Conservation (phyloP, 2,113 vertebrate species). For the Dascyllus trimaculatus region DNA sequence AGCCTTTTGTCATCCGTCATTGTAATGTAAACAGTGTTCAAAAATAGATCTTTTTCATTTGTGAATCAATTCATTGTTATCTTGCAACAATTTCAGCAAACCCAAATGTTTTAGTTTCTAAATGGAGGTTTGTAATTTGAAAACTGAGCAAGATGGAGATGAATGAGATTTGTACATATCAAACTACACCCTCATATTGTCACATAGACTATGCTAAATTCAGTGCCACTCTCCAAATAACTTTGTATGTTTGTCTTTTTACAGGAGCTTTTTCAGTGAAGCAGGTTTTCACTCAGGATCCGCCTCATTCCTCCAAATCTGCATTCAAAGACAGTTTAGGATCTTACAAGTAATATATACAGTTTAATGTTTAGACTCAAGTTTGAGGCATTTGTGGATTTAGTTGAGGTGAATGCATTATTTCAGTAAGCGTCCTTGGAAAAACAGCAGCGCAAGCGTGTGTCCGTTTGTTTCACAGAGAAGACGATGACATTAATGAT, state of each 20-base stretch:
- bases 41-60: too few relatives aligned
- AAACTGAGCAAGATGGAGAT: fast-evolving
- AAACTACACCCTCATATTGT: neutral
- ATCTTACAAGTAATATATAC: conserved; percentile 66
- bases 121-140: neutral
- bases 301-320: neutral
- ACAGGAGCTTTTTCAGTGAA: conserved; percentile 35
- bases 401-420: too few relatives aligned
- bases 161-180: too few relatives aligned
- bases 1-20: too few relatives aligned
- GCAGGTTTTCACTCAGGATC: conserved; percentile 21
- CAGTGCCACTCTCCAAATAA: neutral
- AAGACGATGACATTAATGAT: conserved; percentile 96
- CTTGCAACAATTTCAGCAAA: too few relatives aligned
- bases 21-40: too few relatives aligned
- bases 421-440: too few relatives aligned
- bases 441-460: too few relatives aligned
- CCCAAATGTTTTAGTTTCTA: too few relatives aligned
- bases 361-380: neutral
- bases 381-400: neutral
- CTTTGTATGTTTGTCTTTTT: conserved; percentile 14
- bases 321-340: conserved; percentile 42
- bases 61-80: too few relatives aligned
- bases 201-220: neutral
- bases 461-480: conserved; percentile 75